These are phyloP conservation scores for Celastrina argiolus DNA, from an alignment of 2,888 invertebrate species.

Conservation along the genomic window DNA sequence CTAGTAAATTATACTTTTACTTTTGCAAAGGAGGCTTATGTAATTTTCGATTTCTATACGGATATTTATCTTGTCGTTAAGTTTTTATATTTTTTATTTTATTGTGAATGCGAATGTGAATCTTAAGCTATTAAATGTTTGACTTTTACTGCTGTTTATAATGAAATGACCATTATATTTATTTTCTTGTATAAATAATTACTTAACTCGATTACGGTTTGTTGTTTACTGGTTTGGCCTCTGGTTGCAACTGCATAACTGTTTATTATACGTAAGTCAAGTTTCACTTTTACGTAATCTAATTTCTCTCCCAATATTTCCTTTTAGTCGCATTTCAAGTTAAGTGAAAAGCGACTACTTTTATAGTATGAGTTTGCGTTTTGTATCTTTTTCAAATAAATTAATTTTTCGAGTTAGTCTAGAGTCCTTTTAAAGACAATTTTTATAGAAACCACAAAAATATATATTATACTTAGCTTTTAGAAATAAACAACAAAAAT, in stretches of 20 bases:
- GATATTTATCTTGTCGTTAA: not conserved
- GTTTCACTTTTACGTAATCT: constrained; percentile 21
- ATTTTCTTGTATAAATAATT: constrained; percentile 4
- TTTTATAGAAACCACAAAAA: no score
- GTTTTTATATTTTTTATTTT: not conserved
- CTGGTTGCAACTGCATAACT: constrained; percentile 9
- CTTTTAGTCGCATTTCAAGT: not conserved
- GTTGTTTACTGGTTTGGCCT: not conserved
- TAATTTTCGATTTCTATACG: constrained; percentile 12
- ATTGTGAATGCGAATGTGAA: no score
- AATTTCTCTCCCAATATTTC: constrained; percentile 14
- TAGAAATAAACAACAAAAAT: constrained; percentile 26
- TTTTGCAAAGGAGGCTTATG: constrained; percentile 10
- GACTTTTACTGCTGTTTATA: not conserved
- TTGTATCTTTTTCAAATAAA: no score
- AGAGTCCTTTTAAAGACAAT: no score
- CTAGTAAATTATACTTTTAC: constrained; percentile 4
- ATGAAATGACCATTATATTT: not conserved
- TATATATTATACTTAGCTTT: no score
- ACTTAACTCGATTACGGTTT: not conserved
- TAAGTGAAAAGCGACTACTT: no score
- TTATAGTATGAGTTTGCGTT: no score
- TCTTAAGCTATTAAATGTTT: not conserved
- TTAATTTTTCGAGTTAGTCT: no score
- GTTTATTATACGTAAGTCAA: constrained; percentile 26